phyloP scores from a whole-genome alignment of 2,888 invertebrate genomes.

The Aethes cnicana region DNA sequence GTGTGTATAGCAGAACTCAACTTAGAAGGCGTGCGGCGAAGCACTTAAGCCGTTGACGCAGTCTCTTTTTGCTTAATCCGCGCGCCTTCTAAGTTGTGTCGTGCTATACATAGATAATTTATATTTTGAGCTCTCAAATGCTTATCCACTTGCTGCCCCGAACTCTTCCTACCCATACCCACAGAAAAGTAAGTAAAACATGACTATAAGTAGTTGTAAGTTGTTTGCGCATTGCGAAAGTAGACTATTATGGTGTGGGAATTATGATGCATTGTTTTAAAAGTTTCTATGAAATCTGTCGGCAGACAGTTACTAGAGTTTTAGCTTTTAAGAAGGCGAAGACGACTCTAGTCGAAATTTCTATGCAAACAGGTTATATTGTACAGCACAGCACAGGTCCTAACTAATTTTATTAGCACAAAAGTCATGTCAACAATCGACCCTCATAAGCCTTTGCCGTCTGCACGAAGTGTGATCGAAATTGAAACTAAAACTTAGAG shows the following conservation, averaged over 20 bases:
- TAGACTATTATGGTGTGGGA: conserved; percentile 26
- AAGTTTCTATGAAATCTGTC: conserved; percentile 19
- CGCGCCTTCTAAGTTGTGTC: too few relatives aligned
- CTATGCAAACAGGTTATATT: conserved; percentile 10
- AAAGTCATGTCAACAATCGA: conserved; percentile 66
- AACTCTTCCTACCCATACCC: too few relatives aligned
- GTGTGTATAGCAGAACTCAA: too few relatives aligned
- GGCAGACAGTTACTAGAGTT: too few relatives aligned
- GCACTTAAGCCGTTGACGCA: too few relatives aligned
- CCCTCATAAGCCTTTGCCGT: conserved; percentile 55
- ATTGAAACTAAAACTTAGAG: conserved; percentile 42
- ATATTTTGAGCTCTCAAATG: too few relatives aligned
- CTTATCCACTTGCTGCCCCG: too few relatives aligned
- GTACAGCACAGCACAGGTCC: conserved; percentile 44
- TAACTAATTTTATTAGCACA: conserved; percentile 47
- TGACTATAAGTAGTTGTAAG: conserved; percentile 12
- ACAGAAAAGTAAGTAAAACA: conserved; percentile 11
- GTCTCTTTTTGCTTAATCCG: too few relatives aligned
- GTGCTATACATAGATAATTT: too few relatives aligned
- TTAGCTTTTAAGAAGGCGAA: too few relatives aligned
- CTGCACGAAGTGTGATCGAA: conserved; percentile 38
- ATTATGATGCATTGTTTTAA: conserved; percentile 26
- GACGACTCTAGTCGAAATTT: too few relatives aligned
- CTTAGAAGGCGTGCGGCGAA: too few relatives aligned
- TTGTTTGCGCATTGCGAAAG: conserved; percentile 25